A percentile compares a stretch with the other conserved stretches of the same genome.
These are phyloP conservation scores for Mechanitis mazaeus DNA, from an alignment of 2,888 invertebrate genomes.

Conservation along the genomic window DNA sequence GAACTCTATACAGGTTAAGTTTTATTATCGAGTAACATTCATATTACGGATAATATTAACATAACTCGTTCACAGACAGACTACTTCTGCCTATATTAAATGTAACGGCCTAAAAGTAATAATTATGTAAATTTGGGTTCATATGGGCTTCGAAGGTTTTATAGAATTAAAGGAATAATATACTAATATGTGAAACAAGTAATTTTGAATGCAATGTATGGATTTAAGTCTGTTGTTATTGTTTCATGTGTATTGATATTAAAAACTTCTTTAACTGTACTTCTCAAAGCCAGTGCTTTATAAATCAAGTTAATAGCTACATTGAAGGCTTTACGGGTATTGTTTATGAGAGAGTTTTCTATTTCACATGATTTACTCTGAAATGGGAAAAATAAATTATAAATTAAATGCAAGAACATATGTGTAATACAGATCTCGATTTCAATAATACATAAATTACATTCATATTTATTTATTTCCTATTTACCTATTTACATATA, in stretches of 20 bases:
- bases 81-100: conserved; percentile 26
- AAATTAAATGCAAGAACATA: too few species aligned
- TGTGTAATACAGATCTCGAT: too few species aligned
- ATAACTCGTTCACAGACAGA: conserved; percentile 28
- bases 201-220: too few species aligned
- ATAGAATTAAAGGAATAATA: too few species aligned
- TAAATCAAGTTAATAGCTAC: conserved; percentile 35
- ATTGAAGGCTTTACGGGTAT: conserved; percentile 29
- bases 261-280: conserved; percentile 24
- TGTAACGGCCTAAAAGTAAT: conserved; percentile 28
- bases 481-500: too few species aligned
- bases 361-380: neutral
- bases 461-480: too few species aligned
- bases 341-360: conserved; percentile 12
- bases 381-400: too few species aligned
- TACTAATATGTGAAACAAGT: too few species aligned
- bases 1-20: neutral
- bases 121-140: conserved; percentile 25
- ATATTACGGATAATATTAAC: conserved; percentile 23
- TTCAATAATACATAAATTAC: too few species aligned
- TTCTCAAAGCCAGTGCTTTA: conserved; percentile 26
- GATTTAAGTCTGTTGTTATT: too few species aligned
- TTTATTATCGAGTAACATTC: conserved; percentile 1
- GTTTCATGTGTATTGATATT: conserved; percentile 7
- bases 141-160: neutral